A percentile compares a stretch with the other conserved stretches of the same genome.
Conservation (phyloP, 2,797 vertebrate genomes). For the Arremon brunneinucha region DNA sequence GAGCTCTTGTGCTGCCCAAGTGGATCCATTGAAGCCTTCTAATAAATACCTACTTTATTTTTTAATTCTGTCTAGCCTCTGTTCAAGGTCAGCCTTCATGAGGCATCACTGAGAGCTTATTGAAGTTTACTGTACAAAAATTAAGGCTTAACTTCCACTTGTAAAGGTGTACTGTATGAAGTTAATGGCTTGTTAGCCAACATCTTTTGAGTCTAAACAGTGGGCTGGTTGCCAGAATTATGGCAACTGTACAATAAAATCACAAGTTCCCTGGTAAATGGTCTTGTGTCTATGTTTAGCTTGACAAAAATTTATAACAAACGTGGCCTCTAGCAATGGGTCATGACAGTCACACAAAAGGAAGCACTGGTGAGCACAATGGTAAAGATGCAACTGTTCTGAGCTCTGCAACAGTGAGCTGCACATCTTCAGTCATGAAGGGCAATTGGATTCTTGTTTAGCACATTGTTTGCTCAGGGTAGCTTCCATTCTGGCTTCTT, state of each 20-base stretch:
- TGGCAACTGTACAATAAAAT: background rate
- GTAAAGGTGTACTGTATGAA: background rate
- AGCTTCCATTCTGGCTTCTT: background rate
- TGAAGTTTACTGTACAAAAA: background rate
- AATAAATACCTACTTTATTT: background rate
- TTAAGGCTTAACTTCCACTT: background rate
- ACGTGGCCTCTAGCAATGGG: fast-evolving
- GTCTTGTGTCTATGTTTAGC: background rate
- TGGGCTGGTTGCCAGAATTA: background rate
- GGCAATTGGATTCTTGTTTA: background rate
- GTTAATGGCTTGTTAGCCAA: background rate
- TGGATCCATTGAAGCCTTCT: background rate
- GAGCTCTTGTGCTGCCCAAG: background rate
- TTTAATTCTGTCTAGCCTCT: background rate
- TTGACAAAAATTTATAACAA: background rate
- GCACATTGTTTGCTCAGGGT: background rate
- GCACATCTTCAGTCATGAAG: background rate
- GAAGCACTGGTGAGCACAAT: background rate
- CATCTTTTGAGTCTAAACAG: background rate
- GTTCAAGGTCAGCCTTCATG: background rate
- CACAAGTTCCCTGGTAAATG: too few species aligned
- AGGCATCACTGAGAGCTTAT: background rate
- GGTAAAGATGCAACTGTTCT: background rate
- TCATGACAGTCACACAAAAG: fast-evolving
- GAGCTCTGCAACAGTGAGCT: background rate